Evolutionary conservation across 2,797 vertebrate species (phyloP).

Genomic region (Hapalemur alaotrensis): DNA sequence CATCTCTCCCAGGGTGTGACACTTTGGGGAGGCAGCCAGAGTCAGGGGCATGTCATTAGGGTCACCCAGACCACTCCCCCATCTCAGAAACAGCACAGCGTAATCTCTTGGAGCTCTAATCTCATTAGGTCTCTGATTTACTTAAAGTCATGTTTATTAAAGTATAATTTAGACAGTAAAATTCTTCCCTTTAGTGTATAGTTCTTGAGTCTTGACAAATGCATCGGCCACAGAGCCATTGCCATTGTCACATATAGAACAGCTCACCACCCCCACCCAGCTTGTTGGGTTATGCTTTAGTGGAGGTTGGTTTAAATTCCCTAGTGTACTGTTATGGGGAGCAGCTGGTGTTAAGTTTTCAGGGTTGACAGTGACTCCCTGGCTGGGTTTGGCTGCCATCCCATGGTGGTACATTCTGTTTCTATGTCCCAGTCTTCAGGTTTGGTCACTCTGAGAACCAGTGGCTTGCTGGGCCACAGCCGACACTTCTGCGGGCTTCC

Average conservation of each 20-base stretch:
- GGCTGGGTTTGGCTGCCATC: neutral
- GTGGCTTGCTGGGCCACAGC: neutral
- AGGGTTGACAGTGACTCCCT: neutral
- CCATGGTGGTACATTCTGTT: too few species aligned
- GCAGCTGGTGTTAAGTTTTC: neutral
- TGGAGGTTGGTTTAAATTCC: neutral
- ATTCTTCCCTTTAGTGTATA: neutral
- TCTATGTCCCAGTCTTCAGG: neutral
- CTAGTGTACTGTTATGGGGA: rapidly evolving
- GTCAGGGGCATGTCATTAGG: neutral
- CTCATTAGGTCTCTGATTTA: neutral
- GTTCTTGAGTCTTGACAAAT: neutral
- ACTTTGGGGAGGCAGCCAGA: neutral
- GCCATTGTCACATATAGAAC: too few species aligned
- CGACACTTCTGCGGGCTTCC: too few species aligned
- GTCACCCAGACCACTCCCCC: neutral
- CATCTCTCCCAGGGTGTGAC: neutral
- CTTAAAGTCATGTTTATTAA: neutral
- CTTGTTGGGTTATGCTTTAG: neutral
- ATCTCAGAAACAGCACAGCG: neutral
- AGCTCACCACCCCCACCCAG: neutral
- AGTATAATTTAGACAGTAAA: neutral
- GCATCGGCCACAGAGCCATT: neutral
- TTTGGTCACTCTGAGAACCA: neutral
- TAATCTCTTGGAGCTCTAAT: neutral